phyloP scores from a whole-genome alignment of 2,888 invertebrate species.

The Plebejus anna region DNA sequence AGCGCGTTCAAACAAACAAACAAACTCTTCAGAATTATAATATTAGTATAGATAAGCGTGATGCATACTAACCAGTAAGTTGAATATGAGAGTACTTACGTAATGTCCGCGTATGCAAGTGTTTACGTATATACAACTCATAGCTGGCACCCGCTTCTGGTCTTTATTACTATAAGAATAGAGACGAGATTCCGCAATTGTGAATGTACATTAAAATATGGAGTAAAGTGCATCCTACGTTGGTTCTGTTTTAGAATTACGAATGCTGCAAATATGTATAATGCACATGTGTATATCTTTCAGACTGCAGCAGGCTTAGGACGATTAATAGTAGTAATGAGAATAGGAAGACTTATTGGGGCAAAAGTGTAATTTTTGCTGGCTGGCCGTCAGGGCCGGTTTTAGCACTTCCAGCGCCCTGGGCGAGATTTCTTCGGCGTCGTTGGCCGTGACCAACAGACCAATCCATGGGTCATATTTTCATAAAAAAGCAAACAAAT shows the following conservation, averaged over 20 bases:
- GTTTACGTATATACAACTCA: background rate
- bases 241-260: background rate
- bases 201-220: background rate
- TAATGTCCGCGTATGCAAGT: constrained; percentile 6
- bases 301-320: background rate
- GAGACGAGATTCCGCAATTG: background rate
- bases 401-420: too few relatives aligned
- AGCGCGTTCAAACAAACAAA: too few relatives aligned
- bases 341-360: too few relatives aligned
- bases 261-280: background rate
- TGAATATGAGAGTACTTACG: constrained; percentile 6
- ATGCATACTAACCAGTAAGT: background rate
- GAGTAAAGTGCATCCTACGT: background rate
- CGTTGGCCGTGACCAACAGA: too few relatives aligned
- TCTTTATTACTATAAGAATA: background rate
- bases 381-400: background rate
- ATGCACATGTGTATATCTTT: background rate
- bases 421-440: too few relatives aligned
- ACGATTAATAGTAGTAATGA: too few relatives aligned
- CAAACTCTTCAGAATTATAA: too few relatives aligned
- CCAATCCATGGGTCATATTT: too few relatives aligned
- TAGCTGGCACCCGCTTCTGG: background rate
- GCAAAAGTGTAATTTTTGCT: background rate
- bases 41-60: background rate
- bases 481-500: too few relatives aligned